Base-by-base conservation (phyloP, 2,113 vertebrate genomes). In the Caranx ignobilis region DNA sequence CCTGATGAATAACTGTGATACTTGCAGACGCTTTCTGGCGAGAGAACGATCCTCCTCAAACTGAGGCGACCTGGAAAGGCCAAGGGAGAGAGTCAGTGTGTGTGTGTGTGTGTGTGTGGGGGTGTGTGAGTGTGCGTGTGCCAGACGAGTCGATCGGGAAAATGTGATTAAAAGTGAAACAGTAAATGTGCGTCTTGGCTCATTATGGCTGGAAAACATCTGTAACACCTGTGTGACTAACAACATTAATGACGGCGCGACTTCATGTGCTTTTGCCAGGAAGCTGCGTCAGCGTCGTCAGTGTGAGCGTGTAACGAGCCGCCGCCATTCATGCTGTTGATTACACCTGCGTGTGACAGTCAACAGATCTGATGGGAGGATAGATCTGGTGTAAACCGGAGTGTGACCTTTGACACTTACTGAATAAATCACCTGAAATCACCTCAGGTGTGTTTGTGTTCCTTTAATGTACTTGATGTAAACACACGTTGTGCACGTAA, bases 221-320 rank as follows among this genome's bases (percentile, higher is more conserved):
- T 60, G 52, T 12, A 47, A 31, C 65, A 47, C 31, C 15, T 45
- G 55, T 68, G 55, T 39, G 61, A 60, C 65, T 61, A 52, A 55
- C 54, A 26, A 61, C 56, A 77, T 61, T 69, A 69, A 54, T 45
- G 54, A 62, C 12, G 11, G 65, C 56, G 34, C 16, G 5, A 16
- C 9, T 62, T 57, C 65, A 70, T 47, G 47, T 18, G 3, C 6
- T 37, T 19, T 37, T 45, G 66, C 57, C 75, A 71, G 26, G 66
- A 70, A 45, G 18, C 13, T 47, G 19, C 19, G 34, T 18, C 12
- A 21, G 37, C 8, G 13, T n/a, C 62, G 55, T 41, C 55, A 39
- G 34, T 39, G 5, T 2, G 3, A 21, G 34, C 8, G 18, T 48
- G 15, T 18, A 18, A 16, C 32, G 63, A 48, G 63, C 15, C 43